Evolutionary conservation across 2,797 vertebrate species (phyloP), one percentile per base, ranked within the genome.

Genomic region (Poeciliopsis gracilis): DNA sequence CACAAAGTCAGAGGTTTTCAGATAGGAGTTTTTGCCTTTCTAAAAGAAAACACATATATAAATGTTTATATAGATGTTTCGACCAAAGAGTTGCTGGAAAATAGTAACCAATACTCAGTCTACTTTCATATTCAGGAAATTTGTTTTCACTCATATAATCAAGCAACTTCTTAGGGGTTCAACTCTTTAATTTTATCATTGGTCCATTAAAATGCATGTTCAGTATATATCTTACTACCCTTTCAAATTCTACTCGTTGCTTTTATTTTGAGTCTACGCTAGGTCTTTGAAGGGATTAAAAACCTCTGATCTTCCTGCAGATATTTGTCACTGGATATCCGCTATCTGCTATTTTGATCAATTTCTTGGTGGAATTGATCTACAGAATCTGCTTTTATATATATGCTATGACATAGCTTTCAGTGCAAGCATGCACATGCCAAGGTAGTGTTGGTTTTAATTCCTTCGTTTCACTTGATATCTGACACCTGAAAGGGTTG

Each of bases 241-340:
- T 79, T 91, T 91, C 88, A 87, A 90, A 82, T 90, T 86, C 82
- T 90, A 85, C 78, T 88, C 85, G 77, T 86, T 87, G 74, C 86
- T 84, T 49, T 79, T 77, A 78, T 74, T 76, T 88, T 89, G 85
- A 91, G 88, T 94, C 81, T 84, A 91, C 82, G 90, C 87, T 80
- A 88, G 47, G 78, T 82, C 91, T 93, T 94, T 93, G 91, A 94
- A 89, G 88, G 90, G 86, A 90, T 90, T 85, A 93, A 90, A 53
- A 53, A 23, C 12, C 89, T 77, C 81, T 95, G 94, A 95, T 25
- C 23, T 53, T 25, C 51, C 23, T 53, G 51, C 8, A 25, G 23
- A 10, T 11, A 53, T 23, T 53, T 25, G 51, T 53, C 84, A 86
- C 77, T 75, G 89, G 82, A 84, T 59, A 20, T 90, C 82, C 78